phyloP scores from a whole-genome alignment of 2,888 invertebrate species.

The Anorthoa munda region DNA sequence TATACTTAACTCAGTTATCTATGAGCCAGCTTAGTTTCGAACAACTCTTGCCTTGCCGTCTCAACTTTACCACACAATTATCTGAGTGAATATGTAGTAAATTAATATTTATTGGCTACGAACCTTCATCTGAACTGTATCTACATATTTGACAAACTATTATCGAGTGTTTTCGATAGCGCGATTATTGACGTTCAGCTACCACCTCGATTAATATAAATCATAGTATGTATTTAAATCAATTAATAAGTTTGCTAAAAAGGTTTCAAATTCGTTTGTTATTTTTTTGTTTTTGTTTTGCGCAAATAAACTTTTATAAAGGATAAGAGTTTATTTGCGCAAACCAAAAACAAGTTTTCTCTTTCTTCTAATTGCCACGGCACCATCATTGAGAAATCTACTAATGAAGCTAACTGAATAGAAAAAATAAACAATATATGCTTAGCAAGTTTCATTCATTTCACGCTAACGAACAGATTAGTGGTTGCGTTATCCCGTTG shows the following conservation, averaged over 20 bases:
- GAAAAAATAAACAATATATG: not conserved
- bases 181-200: not conserved
- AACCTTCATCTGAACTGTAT: not conserved
- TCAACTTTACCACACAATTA: not conserved
- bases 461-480: not conserved
- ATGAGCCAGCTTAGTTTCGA: constrained; percentile 3
- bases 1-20: not conserved
- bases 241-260: not conserved
- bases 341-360: too few species aligned
- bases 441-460: not conserved
- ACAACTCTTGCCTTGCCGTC: not conserved
- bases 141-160: not conserved
- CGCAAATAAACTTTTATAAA: too few species aligned
- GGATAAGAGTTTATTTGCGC: too few species aligned
- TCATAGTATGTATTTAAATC: not conserved
- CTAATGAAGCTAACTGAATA: not conserved
- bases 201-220: not conserved
- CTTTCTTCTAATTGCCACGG: not conserved
- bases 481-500: not conserved
- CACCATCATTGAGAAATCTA: not conserved
- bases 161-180: not conserved
- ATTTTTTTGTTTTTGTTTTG: too few species aligned
- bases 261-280: too few species aligned
- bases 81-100: not conserved
- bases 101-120: not conserved